Base-by-base conservation (phyloP, 2,113 vertebrate genomes). In the Calyptommatus sinebrachiatus region DNA sequence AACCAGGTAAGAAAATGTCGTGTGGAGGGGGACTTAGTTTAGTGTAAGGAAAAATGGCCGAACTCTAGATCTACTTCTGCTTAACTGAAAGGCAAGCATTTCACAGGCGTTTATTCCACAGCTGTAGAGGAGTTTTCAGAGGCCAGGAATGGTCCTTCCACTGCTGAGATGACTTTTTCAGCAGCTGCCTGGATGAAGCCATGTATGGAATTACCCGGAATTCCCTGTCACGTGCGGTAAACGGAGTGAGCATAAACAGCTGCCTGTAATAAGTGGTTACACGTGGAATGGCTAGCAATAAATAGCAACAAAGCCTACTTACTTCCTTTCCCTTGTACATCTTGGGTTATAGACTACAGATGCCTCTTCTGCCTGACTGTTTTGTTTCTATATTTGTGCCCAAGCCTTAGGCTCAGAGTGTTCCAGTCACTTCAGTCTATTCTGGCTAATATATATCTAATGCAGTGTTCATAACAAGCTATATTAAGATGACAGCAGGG, bases 331-430 rank as follows among this genome's bases (percentile, higher is more conserved):
- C 74, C 73, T 79, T 88, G 84, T 21, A 53, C 80, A 83, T 83
- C 85, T 85, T 79, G 67, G 81, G 79, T 76, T 61, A 86, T 86
- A 89, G 83, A 81, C 82, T 83, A 86, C 91, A 89, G 86, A 91
- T 91, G 89, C 89, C 89, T 90, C 89, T 88, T 82, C 86, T 89
- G 82, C 88, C 82, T 87, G 86, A 80, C 82, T 91, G 87, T 86
- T 91, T 91, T 85, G 83, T 79, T 92, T 89, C 92, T 92, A 93
- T 92, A 90, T 91, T 91, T 93, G 88, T 87, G 90, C 73, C 82
- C 86, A 71, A 88, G 89, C 92, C 92, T 89, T 80, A 78, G 90
- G 92, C 89, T 93, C 88, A 88, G 84, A 78, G 85, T 89, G 90
- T 92, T 91, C 92, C 88, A 84, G 86, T 86, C 87, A 85, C 82